Base-by-base conservation (phyloP, 2,113 vertebrate genomes). In the Epinephelus moara region DNA sequence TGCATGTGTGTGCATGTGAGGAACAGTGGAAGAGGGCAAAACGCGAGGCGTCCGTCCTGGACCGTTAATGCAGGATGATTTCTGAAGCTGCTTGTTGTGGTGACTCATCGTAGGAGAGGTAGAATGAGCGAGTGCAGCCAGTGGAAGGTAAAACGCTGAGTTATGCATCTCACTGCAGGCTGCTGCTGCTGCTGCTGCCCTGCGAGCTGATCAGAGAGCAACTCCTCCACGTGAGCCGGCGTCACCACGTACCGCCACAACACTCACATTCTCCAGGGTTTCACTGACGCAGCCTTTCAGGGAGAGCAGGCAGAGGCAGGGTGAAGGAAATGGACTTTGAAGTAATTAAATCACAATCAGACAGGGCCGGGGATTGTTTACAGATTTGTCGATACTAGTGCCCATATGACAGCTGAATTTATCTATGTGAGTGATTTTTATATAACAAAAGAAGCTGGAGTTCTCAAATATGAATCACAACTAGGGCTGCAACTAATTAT, bases 61-160 rank as follows among this genome's bases (percentile, higher is more conserved):
- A 40, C 67, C 72, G 21, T 88, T 77, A 76, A 73, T 76, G 72
- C 85, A 62, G 78, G 23, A 63, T 60, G 76, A 76, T 74, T 86
- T 85, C 45, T 87, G 80, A 75, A 69, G 75, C 30, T 70, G 27
- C 64, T 60, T 42, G 69, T 69, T 81, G 60, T 75, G 86, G 89
- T 92, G 93, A 90, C 82, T 92, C 88, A 90, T 81, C 37, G n/a
- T 15, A 40, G 69, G 21, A 74, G 85, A 91, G 75, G 87, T 80
- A 76, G 66, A 84, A 60, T 25, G 80, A 80, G 61, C 19, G 72
- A 81, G 78, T 81, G 50, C 66, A 82, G 75, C 75, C 82, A 79
- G 75, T 18, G 81, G 74, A 72, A 82, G 88, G 66, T 80, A 81
- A 92, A 92, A 82, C 3, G 89, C 92, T 86, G 92, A 95, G 87